Evolutionary conservation across 2,888 invertebrate species (phyloP), one percentile per base, ranked within the genome.

Genomic region (Diarsia dahlii): DNA sequence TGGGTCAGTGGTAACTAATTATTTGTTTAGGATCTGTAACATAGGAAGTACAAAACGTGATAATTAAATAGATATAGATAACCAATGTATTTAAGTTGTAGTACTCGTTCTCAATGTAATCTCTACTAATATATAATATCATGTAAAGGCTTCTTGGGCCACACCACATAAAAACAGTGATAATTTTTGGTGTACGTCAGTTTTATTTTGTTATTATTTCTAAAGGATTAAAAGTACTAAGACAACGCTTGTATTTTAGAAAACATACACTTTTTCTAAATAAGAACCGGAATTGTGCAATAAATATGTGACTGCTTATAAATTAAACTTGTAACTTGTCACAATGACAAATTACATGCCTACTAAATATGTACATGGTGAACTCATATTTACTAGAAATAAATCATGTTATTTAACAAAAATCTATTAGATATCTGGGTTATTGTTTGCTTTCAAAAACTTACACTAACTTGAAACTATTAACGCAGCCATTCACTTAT

Each of bases 1-100:
- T 80, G 97, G 97, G 93, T 97, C 63, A 78, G 88, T 77, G 8
- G 10, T 50, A 34, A 9, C 18, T 28, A 56, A 23, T 23, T 15
- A 20, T 39, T 28, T 28, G 28, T 28, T 28, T 28, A 28, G 28
- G 28, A 28, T 28, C 28, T 28, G 28, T 28, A 1, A 28, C 28
- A 28, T 2, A 28, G 28, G 28, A 28, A 28, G 28, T 28, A 28
- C 2, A 28, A 1, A 28, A 28, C 28, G 28, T 28, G 28, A 28
- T 28, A 28, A 2, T 2, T 28, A 28, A 2, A 28, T 28, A 28
- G 28, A 28, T 28, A 28, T 28, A 28, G 28, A 28, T 28, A 28
- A 39, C 39, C 39, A 39, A 39, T 8, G 28, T 0, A 58, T 18
- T 58, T 28, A 1, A 58, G 58, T 3, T 9, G 18, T 9, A 9